Conservation (phyloP, 2,888 invertebrate genomes). For the Aethes cnicana region DNA sequence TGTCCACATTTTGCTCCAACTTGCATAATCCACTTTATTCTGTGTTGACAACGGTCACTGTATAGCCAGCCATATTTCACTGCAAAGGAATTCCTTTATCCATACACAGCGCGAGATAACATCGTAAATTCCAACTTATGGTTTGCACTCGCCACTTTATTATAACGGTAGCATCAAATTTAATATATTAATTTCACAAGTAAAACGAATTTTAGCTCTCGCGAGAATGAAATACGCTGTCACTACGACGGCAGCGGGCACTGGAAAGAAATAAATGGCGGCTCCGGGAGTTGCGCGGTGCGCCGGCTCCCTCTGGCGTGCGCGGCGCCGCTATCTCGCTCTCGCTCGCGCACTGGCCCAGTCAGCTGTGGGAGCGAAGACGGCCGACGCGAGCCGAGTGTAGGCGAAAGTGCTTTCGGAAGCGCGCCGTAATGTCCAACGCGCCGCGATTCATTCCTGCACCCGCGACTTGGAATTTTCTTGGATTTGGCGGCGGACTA, state of each 20-base stretch:
- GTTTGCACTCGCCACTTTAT: slow-evolving; percentile 45
- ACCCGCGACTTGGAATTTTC: slow-evolving; percentile 43
- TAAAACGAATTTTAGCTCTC: slow-evolving; percentile 63
- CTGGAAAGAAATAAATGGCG: slow-evolving; percentile 79
- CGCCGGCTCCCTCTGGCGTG: slow-evolving; percentile 46
- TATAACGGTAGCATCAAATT: slow-evolving; percentile 60
- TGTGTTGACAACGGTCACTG: slow-evolving; percentile 75
- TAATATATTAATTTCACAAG: slow-evolving; percentile 69
- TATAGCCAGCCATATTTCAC: slow-evolving; percentile 66
- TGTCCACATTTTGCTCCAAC: slow-evolving; percentile 74
- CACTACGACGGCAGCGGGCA: slow-evolving; percentile 71
- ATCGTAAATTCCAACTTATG: slow-evolving; percentile 55
- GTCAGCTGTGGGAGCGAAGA: slow-evolving; percentile 79
- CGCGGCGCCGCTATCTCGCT: slow-evolving; percentile 38
- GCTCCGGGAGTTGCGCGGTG: slow-evolving; percentile 62
- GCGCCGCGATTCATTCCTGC: slow-evolving; percentile 32
- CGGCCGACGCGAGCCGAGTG: slow-evolving; percentile 65
- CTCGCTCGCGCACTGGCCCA: slow-evolving; percentile 59
- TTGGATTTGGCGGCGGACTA: slow-evolving; percentile 38
- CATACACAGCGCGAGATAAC: slow-evolving; percentile 34
- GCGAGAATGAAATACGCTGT: slow-evolving; percentile 70
- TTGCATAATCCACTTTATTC: slow-evolving; percentile 80
- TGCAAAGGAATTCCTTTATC: slow-evolving; percentile 41
- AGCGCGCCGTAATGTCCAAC: slow-evolving; percentile 48
- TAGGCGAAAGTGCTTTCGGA: slow-evolving; percentile 76